Evolutionary conservation across 2,113 vertebrate genomes (phyloP).

Genomic region (Dicerorhinus sumatrensis): DNA sequence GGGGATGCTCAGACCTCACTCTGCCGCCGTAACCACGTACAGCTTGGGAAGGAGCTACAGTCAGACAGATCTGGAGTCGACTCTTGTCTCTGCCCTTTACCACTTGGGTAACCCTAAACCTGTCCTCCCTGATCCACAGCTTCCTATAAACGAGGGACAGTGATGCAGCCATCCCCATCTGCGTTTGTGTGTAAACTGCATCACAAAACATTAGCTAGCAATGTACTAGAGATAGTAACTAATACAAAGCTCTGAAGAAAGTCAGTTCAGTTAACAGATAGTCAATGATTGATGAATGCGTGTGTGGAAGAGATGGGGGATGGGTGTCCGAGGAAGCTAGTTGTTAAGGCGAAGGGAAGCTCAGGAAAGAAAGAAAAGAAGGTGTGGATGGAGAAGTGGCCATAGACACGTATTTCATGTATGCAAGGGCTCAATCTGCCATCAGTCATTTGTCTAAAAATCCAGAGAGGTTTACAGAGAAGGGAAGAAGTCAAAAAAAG

Average conservation of each 20-base stretch:
- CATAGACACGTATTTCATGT: rapidly evolving
- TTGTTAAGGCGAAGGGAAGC: background rate
- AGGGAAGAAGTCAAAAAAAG: background rate
- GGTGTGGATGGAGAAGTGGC: background rate
- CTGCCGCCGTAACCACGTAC: rapidly evolving
- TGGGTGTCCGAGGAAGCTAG: rapidly evolving
- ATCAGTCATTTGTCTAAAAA: rapidly evolving
- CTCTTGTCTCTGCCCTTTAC: background rate
- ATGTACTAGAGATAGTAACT: rapidly evolving
- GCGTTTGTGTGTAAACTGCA: background rate
- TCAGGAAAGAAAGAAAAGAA: too few relatives aligned
- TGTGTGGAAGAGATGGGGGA: rapidly evolving
- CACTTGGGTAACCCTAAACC: rapidly evolving
- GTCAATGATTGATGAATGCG: rapidly evolving
- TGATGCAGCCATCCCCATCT: rapidly evolving
- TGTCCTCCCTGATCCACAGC: background rate
- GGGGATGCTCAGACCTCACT: rapidly evolving
- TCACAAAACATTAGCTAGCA: rapidly evolving
- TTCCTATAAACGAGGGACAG: rapidly evolving
- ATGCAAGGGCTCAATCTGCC: background rate
- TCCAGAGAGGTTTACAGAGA: too few relatives aligned
- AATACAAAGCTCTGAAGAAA: background rate
- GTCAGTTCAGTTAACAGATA: background rate
- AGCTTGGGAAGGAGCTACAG: rapidly evolving
- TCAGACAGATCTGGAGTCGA: rapidly evolving